Conservation (phyloP, 2,113 vertebrate species). For the Salvelinus namaycush region DNA sequence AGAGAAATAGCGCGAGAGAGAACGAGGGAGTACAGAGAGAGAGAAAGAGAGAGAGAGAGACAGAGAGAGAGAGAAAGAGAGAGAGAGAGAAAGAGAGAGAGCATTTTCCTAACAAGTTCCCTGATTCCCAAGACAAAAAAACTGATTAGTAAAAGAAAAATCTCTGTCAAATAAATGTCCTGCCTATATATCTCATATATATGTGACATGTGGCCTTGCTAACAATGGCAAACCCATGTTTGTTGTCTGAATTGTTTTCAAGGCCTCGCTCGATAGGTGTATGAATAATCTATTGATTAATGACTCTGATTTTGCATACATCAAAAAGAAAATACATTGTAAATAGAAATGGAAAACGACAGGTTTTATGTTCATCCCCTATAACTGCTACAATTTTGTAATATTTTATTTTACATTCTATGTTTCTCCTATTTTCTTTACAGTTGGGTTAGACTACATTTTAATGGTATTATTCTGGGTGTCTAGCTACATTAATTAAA, state of each 20-base stretch:
- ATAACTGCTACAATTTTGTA: not conserved
- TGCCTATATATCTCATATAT: not conserved
- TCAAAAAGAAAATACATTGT: not conserved
- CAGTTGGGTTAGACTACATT: not conserved
- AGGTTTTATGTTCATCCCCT: constrained; percentile 5
- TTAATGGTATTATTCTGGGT: not conserved
- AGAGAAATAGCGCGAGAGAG: not conserved
- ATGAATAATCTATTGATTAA: not conserved
- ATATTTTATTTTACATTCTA: not conserved
- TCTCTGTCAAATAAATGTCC: not conserved
- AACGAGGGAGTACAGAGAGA: not conserved
- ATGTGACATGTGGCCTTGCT: constrained; percentile 34
- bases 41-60: not conserved
- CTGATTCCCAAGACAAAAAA: not conserved
- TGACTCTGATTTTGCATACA: not conserved
- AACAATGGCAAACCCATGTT: constrained; percentile 37
- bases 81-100: not conserved
- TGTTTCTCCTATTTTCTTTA: not conserved
- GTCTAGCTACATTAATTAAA: not conserved
- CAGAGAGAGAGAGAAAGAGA: not conserved
- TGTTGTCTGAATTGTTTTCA: constrained; percentile 38
- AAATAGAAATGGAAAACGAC: not conserved
- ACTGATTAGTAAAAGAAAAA: not conserved
- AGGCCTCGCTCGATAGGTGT: not conserved
- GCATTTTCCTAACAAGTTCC: no score